These are phyloP conservation scores for Apostichopus californicus DNA, from an alignment of 35 echinoderm and acorn worm genomes.

Conservation along the genomic window DNA sequence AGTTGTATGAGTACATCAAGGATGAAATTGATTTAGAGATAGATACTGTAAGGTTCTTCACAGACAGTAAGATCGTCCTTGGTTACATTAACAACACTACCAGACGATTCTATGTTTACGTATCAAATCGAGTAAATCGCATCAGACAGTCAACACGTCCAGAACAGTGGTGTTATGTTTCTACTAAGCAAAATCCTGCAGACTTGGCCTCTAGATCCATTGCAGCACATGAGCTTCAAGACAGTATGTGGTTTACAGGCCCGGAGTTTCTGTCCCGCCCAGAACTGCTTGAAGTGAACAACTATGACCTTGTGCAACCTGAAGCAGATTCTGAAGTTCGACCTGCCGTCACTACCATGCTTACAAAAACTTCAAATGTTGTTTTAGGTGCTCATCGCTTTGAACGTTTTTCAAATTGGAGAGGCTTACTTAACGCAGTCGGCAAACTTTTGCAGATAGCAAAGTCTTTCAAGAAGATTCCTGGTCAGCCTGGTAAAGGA, in stretches of 20 bases:
- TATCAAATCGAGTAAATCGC: conserved; percentile 62
- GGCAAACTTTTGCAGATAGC: neutral
- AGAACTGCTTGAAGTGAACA: neutral
- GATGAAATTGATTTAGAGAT: neutral
- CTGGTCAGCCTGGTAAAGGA: neutral
- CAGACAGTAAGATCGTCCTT: conserved; percentile 73
- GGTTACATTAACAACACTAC: conserved; percentile 70
- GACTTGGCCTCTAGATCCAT: conserved; percentile 46
- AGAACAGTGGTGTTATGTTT: conserved; percentile 63
- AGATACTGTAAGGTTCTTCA: conserved; percentile 49
- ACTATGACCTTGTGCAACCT: conserved; percentile 43
- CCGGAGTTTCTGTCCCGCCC: neutral
- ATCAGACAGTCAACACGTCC: conserved; percentile 59
- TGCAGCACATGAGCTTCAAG: neutral
- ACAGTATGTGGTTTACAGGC: conserved; percentile 47
- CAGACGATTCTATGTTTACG: conserved; percentile 66
- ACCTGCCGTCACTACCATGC: neutral
- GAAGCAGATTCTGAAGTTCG: conserved; percentile 20
- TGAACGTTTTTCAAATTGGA: conserved; percentile 60
- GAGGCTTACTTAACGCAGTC: conserved; percentile 1
- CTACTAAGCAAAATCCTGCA: conserved; percentile 45
- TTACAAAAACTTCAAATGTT: neutral
- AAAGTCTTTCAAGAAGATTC: conserved; percentile 15
- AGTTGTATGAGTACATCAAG: neutral
- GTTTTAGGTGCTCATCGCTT: conserved; percentile 50